Conservation (phyloP, 2,888 invertebrate species). For the Cataglyphis rosenhaueri region DNA sequence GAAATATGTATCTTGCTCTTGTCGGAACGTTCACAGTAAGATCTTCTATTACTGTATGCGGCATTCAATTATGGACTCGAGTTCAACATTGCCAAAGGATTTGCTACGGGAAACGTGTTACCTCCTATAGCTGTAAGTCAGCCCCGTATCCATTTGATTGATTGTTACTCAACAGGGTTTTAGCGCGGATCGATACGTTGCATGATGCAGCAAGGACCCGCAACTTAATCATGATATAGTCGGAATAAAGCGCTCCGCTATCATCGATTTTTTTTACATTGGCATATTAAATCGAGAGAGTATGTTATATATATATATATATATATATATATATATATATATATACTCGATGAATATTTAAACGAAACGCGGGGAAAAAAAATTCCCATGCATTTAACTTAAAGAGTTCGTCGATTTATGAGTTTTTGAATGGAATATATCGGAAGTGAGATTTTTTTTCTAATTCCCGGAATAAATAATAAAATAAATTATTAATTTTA, state of each 20-base stretch:
- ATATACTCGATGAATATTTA: conserved; percentile 36
- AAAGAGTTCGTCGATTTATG: neutral
- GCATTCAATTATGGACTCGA: conserved; percentile 46
- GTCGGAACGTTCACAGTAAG: conserved; percentile 20
- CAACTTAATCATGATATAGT: conserved; percentile 36
- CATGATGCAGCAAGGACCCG: conserved; percentile 35
- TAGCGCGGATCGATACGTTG: conserved; percentile 47
- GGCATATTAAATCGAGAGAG: conserved; percentile 23
- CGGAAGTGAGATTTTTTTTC: neutral
- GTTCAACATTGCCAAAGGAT: conserved; percentile 48
- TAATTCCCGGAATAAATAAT: neutral
- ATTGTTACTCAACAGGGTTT: conserved; percentile 54
- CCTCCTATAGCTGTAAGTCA: conserved; percentile 52
- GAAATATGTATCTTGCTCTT: neutral
- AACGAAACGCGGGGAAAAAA: neutral
- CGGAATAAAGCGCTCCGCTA: conserved; percentile 15
- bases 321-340: too few species aligned
- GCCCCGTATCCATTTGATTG: conserved; percentile 47
- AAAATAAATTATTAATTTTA: neutral
- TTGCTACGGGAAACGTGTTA: conserved; percentile 39
- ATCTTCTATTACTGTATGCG: conserved; percentile 13
- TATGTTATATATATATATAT: conserved; percentile 1
- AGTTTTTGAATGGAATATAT: neutral
- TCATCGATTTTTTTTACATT: conserved; percentile 39
- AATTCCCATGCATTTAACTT: conserved; percentile 13